Conservation (phyloP, 2,113 vertebrate genomes). For the Nycticorax nycticorax region DNA sequence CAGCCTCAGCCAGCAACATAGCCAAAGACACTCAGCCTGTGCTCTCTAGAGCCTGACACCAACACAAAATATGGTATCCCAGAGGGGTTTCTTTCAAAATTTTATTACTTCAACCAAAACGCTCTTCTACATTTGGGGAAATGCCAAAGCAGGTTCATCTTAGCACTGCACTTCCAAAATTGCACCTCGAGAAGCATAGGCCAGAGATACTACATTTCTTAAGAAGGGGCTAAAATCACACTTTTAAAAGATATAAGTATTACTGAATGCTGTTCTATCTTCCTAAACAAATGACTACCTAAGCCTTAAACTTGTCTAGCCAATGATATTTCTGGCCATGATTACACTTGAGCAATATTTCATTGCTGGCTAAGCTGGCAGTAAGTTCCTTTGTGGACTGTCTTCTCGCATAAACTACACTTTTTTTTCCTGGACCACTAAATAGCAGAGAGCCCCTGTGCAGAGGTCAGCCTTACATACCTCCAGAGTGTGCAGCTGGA, state of each 20-base stretch:
- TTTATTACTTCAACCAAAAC: not conserved
- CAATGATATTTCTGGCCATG: not conserved
- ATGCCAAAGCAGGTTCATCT: not conserved
- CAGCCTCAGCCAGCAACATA: not conserved
- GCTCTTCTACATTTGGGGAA: not conserved
- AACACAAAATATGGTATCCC: not conserved
- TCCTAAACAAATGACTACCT: not conserved
- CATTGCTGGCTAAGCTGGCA: not conserved
- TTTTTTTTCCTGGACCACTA: fast-evolving
- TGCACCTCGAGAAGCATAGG: fast-evolving
- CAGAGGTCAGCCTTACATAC: not conserved
- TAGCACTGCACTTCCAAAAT: not conserved
- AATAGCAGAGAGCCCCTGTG: not conserved
- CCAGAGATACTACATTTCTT: not conserved
- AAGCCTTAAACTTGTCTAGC: not conserved
- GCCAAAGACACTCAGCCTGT: not conserved
- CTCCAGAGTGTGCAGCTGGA: not conserved
- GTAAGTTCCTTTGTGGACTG: not conserved
- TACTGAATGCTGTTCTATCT: not conserved
- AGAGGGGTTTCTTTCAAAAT: not conserved
- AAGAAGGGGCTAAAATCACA: not conserved
- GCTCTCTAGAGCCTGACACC: not conserved
- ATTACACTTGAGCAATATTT: not conserved
- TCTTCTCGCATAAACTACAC: not conserved
- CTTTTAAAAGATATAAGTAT: not conserved